Percentiles rank a stretch among this genome's conserved stretches.
Conservation (phyloP, 2,888 invertebrate species). For the Clostera curtula region DNA sequence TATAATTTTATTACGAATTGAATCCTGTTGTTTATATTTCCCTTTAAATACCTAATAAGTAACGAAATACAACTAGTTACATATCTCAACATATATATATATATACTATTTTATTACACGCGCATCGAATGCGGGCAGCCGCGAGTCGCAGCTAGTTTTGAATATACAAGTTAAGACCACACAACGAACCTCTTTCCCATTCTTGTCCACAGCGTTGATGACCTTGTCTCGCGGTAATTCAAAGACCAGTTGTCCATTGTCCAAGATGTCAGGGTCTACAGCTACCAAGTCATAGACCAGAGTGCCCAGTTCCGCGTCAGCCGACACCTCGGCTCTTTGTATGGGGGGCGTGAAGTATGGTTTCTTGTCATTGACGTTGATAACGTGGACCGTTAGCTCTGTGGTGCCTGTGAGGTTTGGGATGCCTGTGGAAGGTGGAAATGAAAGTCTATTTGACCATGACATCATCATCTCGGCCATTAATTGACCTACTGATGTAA, state of each 20-base stretch:
- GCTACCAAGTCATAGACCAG: slow-evolving; percentile 83
- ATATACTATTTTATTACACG: no score
- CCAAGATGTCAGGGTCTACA: slow-evolving; percentile 85
- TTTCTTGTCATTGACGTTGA: slow-evolving; percentile 91
- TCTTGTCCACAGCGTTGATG: slow-evolving; percentile 87
- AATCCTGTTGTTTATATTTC: no score
- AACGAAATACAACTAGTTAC: no score
- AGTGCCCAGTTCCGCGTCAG: slow-evolving; percentile 84
- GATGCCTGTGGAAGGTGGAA: slow-evolving; percentile 71
- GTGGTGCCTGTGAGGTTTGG: slow-evolving; percentile 89
- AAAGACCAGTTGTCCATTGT: slow-evolving; percentile 79
- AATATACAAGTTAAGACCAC: no score
- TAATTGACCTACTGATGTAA: no score
- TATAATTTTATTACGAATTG: no score
- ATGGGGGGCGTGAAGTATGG: slow-evolving; percentile 87
- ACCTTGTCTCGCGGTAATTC: slow-evolving; percentile 78
- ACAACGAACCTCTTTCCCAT: slow-evolving; percentile 80
- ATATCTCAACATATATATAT: no score
- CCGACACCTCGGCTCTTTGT: slow-evolving; percentile 86
- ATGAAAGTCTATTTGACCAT: no score
- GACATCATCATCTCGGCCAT: no score
- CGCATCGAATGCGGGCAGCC: no score
- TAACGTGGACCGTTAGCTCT: slow-evolving; percentile 84
- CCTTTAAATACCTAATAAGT: no score
- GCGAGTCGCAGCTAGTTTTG: no score